Base-by-base conservation (phyloP, 2,888 invertebrate genomes). In the Drosophila nr. fundita region DNA sequence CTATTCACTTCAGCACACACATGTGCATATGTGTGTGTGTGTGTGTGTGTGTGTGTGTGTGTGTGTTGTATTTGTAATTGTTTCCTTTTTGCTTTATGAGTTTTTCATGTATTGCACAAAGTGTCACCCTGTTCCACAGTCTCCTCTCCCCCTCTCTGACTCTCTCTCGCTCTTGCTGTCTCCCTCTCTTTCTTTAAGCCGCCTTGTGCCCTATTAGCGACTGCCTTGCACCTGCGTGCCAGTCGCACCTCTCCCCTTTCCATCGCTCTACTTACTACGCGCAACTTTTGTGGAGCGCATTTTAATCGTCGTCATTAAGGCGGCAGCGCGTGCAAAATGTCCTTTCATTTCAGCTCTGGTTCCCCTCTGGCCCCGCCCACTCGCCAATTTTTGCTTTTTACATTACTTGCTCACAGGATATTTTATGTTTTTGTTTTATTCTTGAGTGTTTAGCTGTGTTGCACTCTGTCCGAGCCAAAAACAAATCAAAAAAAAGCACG, bases 1-100 rank as follows among this genome's bases (percentile, higher is more conserved):
- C 45, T 63, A 49, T 58, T 61, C 60, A 67, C 42, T 50, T 29
- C 40, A 49, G 27, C 34, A 40, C 55, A 58, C 38, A 59, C 40
- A 30, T n/a, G 34, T 8, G 5, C 18, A 40, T 29, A 13, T 45
- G 10, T n/a, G 30, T 27, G 45, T 13, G 55, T 49, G 62, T 53
- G 21, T 68, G 52, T 66, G 70, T 78, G 62, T 53, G 21, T 68
- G 70, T 78, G 62, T 53, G 21, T 68, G 69, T 68, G 70, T 76
- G 70, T 62, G 64, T 68, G 69, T 67, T 74, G 78, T 80, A 73
- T 89, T 80, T 89, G 87, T 86, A 86, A 86, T 86, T 86, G 85
- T 86, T 86, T 86, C 89, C 89, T 86, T 85, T 73, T 82, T 82
- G 89, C 86, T 87, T 87, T 89, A 87, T 87, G 89, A 85, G 85